Evolutionary conservation across 2,797 vertebrate species (phyloP).

Genomic region (Oreortyx pictus): DNA sequence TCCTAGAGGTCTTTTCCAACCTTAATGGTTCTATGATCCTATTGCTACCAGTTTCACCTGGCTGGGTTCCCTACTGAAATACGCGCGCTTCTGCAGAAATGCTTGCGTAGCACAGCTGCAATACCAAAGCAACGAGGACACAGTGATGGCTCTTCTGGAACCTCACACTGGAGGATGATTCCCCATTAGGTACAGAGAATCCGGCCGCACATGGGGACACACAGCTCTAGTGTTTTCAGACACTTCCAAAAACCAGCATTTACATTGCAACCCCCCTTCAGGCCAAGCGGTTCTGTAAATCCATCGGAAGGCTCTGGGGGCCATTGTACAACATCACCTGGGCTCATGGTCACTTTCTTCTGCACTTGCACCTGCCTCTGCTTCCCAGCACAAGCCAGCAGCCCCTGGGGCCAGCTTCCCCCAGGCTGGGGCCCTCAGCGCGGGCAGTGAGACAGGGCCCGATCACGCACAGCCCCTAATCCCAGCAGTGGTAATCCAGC

Average conservation of each 20-base stretch:
- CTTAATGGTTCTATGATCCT: no score
- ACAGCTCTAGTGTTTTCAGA: background rate
- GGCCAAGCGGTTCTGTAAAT: background rate
- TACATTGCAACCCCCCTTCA: fast-evolving
- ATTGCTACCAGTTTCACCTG: background rate
- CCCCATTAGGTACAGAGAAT: background rate
- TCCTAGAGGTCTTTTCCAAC: no score
- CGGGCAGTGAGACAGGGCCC: background rate
- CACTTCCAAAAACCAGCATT: background rate
- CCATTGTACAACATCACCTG: background rate
- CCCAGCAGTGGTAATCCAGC: background rate
- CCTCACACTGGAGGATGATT: background rate
- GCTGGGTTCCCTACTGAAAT: background rate
- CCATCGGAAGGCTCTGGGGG: background rate
- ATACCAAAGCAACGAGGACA: background rate
- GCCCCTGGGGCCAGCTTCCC: background rate
- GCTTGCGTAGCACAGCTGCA: background rate
- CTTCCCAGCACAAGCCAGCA: background rate
- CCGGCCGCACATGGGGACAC: background rate
- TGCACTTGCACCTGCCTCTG: background rate
- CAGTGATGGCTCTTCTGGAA: background rate
- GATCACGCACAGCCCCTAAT: constrained; percentile 11
- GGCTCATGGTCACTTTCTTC: background rate
- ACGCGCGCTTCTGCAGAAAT: background rate
- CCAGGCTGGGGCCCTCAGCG: background rate